Conservation (phyloP, 2,113 vertebrate species). For the Sinocyclocheilus anshuiensis region DNA sequence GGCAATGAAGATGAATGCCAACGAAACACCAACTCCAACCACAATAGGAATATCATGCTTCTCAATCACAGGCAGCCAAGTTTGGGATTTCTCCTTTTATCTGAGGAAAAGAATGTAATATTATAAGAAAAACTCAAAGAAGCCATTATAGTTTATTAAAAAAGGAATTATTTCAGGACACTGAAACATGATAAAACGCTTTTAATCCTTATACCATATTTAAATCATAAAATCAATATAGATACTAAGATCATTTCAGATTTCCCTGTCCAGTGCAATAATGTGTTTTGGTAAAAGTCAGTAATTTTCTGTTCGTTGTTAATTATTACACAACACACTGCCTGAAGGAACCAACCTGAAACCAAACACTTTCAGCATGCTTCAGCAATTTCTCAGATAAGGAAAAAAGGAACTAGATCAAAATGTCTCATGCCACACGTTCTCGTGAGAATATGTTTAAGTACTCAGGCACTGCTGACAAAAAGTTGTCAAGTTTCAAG, state of each 20-base stretch:
- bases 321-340: too few species aligned
- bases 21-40: slow-evolving; percentile 77
- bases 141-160: too few species aligned
- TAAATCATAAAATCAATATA: too few species aligned
- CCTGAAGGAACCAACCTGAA: neutral
- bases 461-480: neutral
- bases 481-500: neutral
- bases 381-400: neutral
- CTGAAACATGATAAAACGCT: too few species aligned
- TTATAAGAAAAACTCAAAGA: neutral
- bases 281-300: too few species aligned
- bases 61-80: slow-evolving; percentile 75
- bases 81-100: slow-evolving; percentile 64
- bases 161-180: too few species aligned
- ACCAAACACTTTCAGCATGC: neutral
- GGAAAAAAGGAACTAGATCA: neutral
- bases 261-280: too few species aligned
- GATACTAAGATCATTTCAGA: too few species aligned
- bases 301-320: too few species aligned
- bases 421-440: neutral
- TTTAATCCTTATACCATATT: too few species aligned
- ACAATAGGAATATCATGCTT: slow-evolving; percentile 82
- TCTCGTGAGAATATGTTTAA: neutral
- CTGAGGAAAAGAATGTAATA: slow-evolving; percentile 48
- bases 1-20: slow-evolving; percentile 80